Conservation (phyloP, 1,140 invertebrate species). For the Macrosteles quadrilineatus region DNA sequence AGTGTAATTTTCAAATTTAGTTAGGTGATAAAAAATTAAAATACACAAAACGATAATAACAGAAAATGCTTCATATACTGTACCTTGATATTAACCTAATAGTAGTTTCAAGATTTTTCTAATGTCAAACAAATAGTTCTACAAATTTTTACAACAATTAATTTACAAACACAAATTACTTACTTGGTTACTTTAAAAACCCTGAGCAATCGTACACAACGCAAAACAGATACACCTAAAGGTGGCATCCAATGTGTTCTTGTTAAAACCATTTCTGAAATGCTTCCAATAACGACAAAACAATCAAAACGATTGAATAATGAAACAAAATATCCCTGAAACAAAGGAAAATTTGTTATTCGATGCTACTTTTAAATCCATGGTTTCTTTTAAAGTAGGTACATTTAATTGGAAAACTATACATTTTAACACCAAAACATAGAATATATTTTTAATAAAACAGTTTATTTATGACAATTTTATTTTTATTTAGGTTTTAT, state of each 20-base stretch:
- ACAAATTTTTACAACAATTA: not conserved
- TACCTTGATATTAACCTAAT: too few relatives aligned
- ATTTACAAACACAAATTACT: constrained; percentile 49
- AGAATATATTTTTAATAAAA: too few relatives aligned
- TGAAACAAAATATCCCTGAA: constrained; percentile 93
- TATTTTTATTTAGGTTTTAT: too few relatives aligned
- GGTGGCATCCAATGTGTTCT: constrained; percentile 84
- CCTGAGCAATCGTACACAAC: constrained; percentile 91
- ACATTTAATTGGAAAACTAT: constrained; percentile 16
- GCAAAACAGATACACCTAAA: constrained; percentile 92
- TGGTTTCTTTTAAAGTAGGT: too few relatives aligned
- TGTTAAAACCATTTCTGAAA: constrained; percentile 90
- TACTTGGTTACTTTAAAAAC: constrained; percentile 97
- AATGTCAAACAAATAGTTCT: too few relatives aligned
- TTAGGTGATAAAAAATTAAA: too few relatives aligned
- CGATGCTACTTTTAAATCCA: too few relatives aligned
- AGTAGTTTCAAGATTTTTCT: too few relatives aligned
- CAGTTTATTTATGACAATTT: too few relatives aligned
- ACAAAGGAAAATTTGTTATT: constrained; percentile 39
- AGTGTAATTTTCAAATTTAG: too few relatives aligned
- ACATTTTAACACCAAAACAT: constrained; percentile 10
- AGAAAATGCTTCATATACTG: too few relatives aligned
- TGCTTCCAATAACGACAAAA: constrained; percentile 96
- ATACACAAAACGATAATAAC: too few relatives aligned
- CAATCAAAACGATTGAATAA: constrained; percentile 97